phyloP scores from a whole-genome alignment of 1,140 invertebrate genomes.

The Drosophila lacteicornis region DNA sequence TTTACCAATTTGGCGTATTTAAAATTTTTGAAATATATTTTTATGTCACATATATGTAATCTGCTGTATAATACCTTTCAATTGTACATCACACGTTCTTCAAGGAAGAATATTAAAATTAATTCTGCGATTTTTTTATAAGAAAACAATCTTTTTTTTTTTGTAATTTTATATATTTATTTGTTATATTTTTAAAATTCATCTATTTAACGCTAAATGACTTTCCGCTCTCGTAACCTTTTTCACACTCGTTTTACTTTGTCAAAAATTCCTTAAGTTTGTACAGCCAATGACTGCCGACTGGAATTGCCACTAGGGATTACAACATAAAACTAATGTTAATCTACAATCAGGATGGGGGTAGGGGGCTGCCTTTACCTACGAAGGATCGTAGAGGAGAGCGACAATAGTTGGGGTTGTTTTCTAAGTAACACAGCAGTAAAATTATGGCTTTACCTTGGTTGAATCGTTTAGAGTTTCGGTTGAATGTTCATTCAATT shows the following conservation, averaged over 20 bases:
- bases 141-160: neutral
- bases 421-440: neutral
- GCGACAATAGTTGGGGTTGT: neutral
- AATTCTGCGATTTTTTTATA: too few relatives aligned
- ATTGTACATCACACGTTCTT: too few relatives aligned
- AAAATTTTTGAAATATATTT: too few relatives aligned
- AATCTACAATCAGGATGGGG: constrained; percentile 18
- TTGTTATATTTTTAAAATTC: constrained; percentile 61
- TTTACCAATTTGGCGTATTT: too few relatives aligned
- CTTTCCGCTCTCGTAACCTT: constrained; percentile 3
- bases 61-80: too few relatives aligned
- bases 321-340: constrained; percentile 24
- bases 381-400: neutral
- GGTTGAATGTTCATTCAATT: too few relatives aligned
- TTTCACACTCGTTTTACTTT: constrained; percentile 21
- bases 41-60: too few relatives aligned
- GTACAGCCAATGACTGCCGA: constrained; percentile 16
- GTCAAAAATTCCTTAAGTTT: constrained; percentile 11
- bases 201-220: constrained; percentile 67
- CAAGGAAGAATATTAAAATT: too few relatives aligned
- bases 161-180: constrained; percentile 21
- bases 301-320: constrained; percentile 16
- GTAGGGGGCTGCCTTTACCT: neutral
- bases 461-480: too few relatives aligned
- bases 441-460: neutral